phyloP scores from a whole-genome alignment of 2,888 invertebrate genomes.

The Drosophila stalkeri region DNA sequence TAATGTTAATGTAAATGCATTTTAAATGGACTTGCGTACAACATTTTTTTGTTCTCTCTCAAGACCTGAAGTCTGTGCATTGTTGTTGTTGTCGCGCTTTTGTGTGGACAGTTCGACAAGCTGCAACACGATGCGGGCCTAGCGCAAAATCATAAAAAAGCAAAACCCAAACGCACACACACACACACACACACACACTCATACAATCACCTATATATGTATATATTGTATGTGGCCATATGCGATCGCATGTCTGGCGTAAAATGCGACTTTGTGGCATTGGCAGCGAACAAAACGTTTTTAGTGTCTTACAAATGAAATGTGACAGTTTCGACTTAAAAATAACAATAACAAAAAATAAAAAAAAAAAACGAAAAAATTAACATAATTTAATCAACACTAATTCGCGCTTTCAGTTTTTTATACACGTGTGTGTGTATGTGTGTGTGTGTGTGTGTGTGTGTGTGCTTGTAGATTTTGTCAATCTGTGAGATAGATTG shows the following conservation, averaged over 20 bases:
- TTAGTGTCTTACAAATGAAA: constrained; percentile 78
- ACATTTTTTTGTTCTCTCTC: constrained; percentile 66
- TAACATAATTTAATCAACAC: constrained; percentile 80
- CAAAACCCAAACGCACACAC: constrained; percentile 30
- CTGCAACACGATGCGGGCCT: constrained; percentile 82
- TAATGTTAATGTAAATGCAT: constrained; percentile 85
- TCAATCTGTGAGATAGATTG: constrained; percentile 47
- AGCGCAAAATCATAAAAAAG: constrained; percentile 70
- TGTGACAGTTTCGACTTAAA: constrained; percentile 76
- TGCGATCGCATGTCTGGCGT: constrained; percentile 64
- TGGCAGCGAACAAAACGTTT: constrained; percentile 75
- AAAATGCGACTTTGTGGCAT: constrained; percentile 56
- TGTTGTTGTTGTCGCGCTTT: constrained; percentile 68
- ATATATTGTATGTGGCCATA: constrained; percentile 43
- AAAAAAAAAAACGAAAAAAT: constrained; percentile 43
- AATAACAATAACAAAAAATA: constrained; percentile 54
- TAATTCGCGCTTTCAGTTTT: constrained; percentile 72
- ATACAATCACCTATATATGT: constrained; percentile 10
- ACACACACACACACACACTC: constrained; percentile 18
- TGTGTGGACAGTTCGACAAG: constrained; percentile 81
- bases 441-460: constrained; percentile 3
- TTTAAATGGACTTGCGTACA: constrained; percentile 83
- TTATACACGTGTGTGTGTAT: constrained; percentile 1
- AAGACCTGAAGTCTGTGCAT: constrained; percentile 26
- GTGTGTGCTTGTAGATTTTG: neutral